phyloP scores from a whole-genome alignment of 2,113 vertebrate genomes.

The Coracopsis vasa region DNA sequence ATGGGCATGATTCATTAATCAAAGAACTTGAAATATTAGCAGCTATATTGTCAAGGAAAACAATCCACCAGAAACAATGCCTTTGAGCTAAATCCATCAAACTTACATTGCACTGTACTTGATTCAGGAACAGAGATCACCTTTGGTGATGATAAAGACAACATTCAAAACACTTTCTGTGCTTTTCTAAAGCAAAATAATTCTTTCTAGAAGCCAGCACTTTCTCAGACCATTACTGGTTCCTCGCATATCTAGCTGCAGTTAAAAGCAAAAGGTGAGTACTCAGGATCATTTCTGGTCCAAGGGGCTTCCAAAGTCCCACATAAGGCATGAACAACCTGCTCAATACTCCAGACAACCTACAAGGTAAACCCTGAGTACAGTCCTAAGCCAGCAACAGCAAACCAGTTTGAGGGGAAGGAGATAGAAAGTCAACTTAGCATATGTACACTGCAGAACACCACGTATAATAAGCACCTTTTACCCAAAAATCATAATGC shows the following conservation, averaged over 20 bases:
- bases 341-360: not conserved
- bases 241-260: not conserved
- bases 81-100: not conserved
- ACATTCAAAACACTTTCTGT: not conserved
- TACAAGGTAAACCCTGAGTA: not conserved
- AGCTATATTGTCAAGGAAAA: not conserved
- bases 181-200: not conserved
- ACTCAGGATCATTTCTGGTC: not conserved
- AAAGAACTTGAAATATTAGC: not conserved
- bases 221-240: not conserved
- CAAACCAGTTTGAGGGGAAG: not conserved
- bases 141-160: not conserved
- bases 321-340: not conserved
- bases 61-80: not conserved
- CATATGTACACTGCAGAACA: accelerated
- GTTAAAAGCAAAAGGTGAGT: not conserved
- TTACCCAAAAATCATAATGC: not conserved
- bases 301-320: not conserved
- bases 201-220: not conserved
- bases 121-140: not conserved
- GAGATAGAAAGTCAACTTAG: not conserved
- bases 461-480: not conserved
- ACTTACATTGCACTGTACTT: not conserved
- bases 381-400: not conserved
- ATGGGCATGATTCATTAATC: not conserved